Evolutionary conservation across 1,140 invertebrate genomes (phyloP).

Genomic region (Tetragnatha versicolor): DNA sequence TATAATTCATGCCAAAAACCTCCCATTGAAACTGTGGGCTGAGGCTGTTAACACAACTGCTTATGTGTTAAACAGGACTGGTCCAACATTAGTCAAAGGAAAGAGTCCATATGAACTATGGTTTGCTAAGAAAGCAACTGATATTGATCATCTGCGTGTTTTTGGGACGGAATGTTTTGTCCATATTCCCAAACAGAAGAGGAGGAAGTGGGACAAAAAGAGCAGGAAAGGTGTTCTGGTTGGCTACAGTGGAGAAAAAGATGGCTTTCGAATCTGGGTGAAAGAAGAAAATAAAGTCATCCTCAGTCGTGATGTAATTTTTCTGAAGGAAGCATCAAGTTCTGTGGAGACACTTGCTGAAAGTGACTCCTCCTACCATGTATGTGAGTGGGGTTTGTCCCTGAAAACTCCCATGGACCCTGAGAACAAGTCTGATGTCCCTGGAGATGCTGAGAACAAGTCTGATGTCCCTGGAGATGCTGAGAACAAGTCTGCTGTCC

Average conservation of each 20-base stretch:
- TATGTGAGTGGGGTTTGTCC: background rate
- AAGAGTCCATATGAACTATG: no score
- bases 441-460: background rate
- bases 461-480: background rate
- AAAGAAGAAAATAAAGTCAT: background rate
- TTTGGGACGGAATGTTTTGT: background rate
- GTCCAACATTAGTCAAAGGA: background rate
- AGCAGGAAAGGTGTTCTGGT: no score
- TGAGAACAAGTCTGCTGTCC: background rate
- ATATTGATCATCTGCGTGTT: background rate
- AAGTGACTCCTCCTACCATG: background rate
- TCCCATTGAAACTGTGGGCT: conserved; percentile 33
- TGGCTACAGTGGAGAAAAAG: background rate
- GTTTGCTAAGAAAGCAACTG: no score
- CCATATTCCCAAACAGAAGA: background rate
- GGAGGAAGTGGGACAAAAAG: conserved; percentile 7
- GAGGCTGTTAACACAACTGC: no score
- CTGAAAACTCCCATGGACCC: no score
- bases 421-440: background rate
- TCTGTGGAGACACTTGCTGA: background rate
- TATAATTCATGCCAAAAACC: conserved; percentile 21
- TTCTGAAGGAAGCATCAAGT: background rate
- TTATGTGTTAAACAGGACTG: conserved; percentile 19
- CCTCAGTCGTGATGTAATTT: background rate
- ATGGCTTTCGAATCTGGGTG: background rate